phyloP scores from a whole-genome alignment of 2,888 invertebrate species.

The Drosophila fungiperda region DNA sequence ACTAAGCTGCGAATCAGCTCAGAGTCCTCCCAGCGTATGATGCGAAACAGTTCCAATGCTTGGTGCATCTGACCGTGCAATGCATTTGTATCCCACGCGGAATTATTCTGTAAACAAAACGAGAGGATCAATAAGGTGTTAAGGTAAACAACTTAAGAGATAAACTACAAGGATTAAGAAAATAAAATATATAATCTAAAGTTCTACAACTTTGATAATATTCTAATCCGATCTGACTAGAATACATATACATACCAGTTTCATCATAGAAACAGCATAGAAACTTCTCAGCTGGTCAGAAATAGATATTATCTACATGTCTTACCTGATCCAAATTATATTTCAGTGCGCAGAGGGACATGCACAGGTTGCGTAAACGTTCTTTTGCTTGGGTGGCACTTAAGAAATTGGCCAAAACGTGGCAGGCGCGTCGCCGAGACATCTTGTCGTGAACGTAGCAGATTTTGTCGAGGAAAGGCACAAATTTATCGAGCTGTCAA shows the following conservation, averaged over 20 bases:
- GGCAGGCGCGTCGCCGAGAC: conserved; percentile 81
- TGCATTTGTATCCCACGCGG: conserved; percentile 6
- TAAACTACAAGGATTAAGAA: background rate
- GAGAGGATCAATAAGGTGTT: background rate
- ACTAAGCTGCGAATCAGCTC: background rate
- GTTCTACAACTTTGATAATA: background rate
- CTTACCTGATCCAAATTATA: conserved; percentile 9
- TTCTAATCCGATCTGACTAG: background rate
- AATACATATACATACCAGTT: background rate
- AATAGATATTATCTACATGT: background rate
- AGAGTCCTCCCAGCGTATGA: conserved; percentile 36
- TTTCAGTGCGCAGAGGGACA: conserved; percentile 13
- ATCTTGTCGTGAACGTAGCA: conserved; percentile 68
- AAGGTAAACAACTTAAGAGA: background rate
- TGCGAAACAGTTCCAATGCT: conserved; percentile 30
- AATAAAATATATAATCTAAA: background rate
- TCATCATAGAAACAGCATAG: background rate
- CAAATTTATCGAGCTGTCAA: conserved; percentile 49
- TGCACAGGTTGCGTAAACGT: background rate
- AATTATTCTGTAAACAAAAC: conserved; percentile 4
- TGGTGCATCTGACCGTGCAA: conserved; percentile 3
- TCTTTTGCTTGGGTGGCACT: conserved; percentile 14
- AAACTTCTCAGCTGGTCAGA: background rate
- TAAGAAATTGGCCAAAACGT: conserved; percentile 86
- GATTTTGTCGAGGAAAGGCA: conserved; percentile 50